These are phyloP conservation scores for Drosophila oshimai DNA, from an alignment of 1,140 invertebrate genomes.

Conservation along the genomic window DNA sequence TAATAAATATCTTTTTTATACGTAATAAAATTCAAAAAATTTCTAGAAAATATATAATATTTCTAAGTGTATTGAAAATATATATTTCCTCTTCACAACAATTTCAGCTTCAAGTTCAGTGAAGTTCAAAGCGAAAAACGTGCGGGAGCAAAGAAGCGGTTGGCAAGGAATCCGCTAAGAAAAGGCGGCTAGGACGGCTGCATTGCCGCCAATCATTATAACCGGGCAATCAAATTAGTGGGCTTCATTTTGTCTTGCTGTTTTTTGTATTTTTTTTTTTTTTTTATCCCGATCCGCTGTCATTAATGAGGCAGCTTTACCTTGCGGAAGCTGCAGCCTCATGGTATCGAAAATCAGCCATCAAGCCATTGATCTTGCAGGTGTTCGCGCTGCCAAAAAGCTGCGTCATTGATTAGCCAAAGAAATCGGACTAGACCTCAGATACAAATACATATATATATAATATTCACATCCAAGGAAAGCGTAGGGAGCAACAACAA, in stretches of 20 bases:
- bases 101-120: slow-evolving; percentile 75
- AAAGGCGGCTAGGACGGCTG: slow-evolving; percentile 18
- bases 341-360: not conserved
- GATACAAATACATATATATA: not conserved
- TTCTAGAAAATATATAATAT: too few species aligned
- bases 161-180: slow-evolving; percentile 19
- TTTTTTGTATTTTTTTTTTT: too few species aligned
- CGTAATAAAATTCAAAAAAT: not conserved
- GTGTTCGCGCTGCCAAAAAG: slow-evolving; percentile 59
- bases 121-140: slow-evolving; percentile 80
- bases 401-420: slow-evolving; percentile 72
- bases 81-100: slow-evolving; percentile 31
- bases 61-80: slow-evolving; percentile 14
- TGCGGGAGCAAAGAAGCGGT: slow-evolving; percentile 66
- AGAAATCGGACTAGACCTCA: slow-evolving; percentile 59
- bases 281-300: slow-evolving; percentile 14
- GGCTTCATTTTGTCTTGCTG: slow-evolving; percentile 21
- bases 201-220: slow-evolving; percentile 60
- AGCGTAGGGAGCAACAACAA: slow-evolving; percentile 8
- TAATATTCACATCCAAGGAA: not conserved
- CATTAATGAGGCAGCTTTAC: slow-evolving; percentile 69
- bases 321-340: slow-evolving; percentile 48
- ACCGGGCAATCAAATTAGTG: slow-evolving; percentile 70
- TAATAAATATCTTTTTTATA: too few species aligned
- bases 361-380: slow-evolving; percentile 48